A percentile compares a stretch with the other conserved stretches of the same genome.
Conservation (phyloP, 2,113 vertebrate genomes). For the Serilophus lunatus region DNA sequence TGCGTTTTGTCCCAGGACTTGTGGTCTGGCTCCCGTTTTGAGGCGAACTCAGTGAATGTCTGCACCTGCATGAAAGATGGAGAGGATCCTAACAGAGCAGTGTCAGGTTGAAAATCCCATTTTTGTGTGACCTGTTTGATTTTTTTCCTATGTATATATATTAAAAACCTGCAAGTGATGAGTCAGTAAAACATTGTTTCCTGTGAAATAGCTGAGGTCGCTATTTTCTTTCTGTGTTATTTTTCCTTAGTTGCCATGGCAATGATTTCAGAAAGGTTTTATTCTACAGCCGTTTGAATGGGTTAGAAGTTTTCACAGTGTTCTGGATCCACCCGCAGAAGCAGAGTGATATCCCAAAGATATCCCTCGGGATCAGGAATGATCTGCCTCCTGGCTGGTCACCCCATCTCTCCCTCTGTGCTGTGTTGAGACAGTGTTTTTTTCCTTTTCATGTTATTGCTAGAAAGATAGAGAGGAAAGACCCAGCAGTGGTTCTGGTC, state of each 20-base stretch:
- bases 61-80: neutral
- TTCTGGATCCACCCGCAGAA: neutral
- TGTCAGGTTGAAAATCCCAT: neutral
- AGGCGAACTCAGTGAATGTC: neutral
- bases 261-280: conserved; percentile 53
- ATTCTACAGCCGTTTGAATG: conserved; percentile 17
- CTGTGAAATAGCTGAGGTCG: conserved; percentile 63
- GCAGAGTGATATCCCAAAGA: neutral
- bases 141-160: conserved; percentile 6
- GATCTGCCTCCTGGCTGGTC: neutral
- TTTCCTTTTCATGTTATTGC: neutral
- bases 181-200: conserved; percentile 66
- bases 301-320: conserved; percentile 22
- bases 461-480: neutral
- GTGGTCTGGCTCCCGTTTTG: neutral
- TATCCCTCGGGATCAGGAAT: neutral
- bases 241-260: conserved; percentile 64
- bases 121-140: neutral
- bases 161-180: conserved; percentile 59
- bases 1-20: neutral
- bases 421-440: neutral
- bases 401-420: neutral
- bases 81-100: neutral
- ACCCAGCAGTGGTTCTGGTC: neutral
- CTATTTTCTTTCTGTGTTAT: conserved; percentile 57